phyloP scores from a whole-genome alignment of 2,113 vertebrate genomes.

The Murina feae region DNA sequence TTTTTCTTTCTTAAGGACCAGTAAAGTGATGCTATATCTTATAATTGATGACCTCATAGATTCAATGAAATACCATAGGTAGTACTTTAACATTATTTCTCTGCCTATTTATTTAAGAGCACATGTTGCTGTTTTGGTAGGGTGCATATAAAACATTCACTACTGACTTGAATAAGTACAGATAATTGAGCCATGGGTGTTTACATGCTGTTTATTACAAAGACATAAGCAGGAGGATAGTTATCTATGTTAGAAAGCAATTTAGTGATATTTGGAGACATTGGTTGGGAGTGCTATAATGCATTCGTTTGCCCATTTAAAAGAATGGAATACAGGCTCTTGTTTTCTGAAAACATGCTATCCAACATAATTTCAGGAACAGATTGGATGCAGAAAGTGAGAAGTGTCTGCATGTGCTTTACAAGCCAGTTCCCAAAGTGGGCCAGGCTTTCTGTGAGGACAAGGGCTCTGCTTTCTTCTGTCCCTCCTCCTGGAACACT shows the following conservation, averaged over 20 bases:
- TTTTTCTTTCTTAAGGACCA: not conserved
- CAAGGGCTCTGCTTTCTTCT: not conserved
- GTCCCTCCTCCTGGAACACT: not conserved
- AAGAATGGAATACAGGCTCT: not conserved
- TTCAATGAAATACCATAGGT: not conserved
- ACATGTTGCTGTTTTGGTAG: not conserved
- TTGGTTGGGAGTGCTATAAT: not conserved
- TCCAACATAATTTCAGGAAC: not conserved
- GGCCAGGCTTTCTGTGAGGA: not conserved
- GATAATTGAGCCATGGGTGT: not conserved
- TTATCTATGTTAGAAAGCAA: not conserved
- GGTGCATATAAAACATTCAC: not conserved
- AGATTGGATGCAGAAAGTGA: not conserved
- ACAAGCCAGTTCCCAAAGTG: not conserved
- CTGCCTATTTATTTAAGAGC: not conserved
- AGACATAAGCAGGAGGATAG: not conserved
- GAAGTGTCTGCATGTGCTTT: not conserved
- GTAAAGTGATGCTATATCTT: not conserved
- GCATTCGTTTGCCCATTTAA: not conserved
- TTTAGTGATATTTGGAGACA: not conserved
- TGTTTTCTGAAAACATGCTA: not conserved
- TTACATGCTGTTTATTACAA: not conserved
- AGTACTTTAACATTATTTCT: not conserved
- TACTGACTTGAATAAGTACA: not conserved
- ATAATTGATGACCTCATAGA: not conserved